Evolutionary conservation across 1,140 invertebrate genomes (phyloP).

Genomic region (Euura lappo): DNA sequence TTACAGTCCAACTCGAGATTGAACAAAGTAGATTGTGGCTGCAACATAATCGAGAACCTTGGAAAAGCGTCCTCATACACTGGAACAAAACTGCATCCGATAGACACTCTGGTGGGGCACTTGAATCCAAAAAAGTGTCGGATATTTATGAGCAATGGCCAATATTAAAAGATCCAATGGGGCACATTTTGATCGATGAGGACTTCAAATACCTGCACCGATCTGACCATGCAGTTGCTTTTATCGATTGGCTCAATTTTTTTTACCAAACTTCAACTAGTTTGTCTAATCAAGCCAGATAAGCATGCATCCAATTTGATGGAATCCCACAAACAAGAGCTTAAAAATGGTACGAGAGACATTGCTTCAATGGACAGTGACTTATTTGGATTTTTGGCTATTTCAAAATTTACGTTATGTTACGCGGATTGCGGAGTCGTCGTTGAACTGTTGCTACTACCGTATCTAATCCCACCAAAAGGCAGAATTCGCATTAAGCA

Average conservation of each 20-base stretch:
- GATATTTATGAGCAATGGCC: neutral
- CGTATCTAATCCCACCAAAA: conserved; percentile 7
- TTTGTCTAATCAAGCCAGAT: neutral
- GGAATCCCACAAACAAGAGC: too few relatives aligned
- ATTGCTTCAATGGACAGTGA: neutral
- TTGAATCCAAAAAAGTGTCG: neutral
- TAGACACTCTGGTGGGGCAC: neutral
- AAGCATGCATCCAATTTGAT: neutral
- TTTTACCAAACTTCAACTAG: neutral
- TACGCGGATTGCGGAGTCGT: conserved; percentile 1
- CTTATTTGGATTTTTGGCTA: neutral
- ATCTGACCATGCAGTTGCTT: neutral
- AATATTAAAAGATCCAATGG: neutral
- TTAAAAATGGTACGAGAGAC: neutral
- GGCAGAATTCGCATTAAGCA: neutral
- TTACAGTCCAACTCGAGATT: neutral
- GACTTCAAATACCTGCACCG: neutral
- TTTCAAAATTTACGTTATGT: neutral
- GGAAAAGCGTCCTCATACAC: neutral
- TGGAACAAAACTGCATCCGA: conserved; percentile 10
- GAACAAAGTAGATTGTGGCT: conserved; percentile 10
- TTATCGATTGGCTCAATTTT: neutral
- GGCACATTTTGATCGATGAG: neutral
- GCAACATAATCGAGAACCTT: conserved; percentile 13
- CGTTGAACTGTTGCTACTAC: conserved; percentile 6